Conservation (phyloP, 2,113 vertebrate species). For the Leptobrachium leishanense region DNA sequence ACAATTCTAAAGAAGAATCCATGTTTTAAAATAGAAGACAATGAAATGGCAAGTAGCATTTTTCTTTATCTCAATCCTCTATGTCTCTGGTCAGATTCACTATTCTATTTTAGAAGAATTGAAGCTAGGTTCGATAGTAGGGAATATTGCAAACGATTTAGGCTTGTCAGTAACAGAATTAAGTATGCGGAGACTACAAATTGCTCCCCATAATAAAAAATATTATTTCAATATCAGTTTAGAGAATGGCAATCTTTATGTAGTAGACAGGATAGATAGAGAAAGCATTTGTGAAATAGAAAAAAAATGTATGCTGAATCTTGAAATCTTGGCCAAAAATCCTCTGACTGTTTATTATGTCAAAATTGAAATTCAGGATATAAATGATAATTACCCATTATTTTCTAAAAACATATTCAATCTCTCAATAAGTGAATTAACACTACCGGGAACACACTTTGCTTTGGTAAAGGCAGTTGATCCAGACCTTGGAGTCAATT, state of each 20-base stretch:
- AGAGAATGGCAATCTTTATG: slow-evolving; percentile 61
- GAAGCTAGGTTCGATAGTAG: slow-evolving; percentile 57
- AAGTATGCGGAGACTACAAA: slow-evolving; percentile 50
- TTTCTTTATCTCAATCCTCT: slow-evolving; percentile 49
- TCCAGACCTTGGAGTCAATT: slow-evolving; percentile 66
- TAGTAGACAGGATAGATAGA: slow-evolving; percentile 66
- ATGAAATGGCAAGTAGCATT: slow-evolving; percentile 53
- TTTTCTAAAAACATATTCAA: slow-evolving; percentile 58
- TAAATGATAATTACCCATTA: slow-evolving; percentile 71
- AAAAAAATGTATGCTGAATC: slow-evolving; percentile 62
- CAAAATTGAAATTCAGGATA: slow-evolving; percentile 65
- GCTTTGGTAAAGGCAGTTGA: slow-evolving; percentile 58
- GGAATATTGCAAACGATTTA: slow-evolving; percentile 61
- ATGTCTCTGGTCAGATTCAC: slow-evolving; percentile 43
- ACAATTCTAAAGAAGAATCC: background rate
- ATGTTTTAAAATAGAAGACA: background rate
- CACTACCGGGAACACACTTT: slow-evolving; percentile 60
- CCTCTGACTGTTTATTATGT: slow-evolving; percentile 71
- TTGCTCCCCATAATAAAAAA: slow-evolving; percentile 49
- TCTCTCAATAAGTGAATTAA: slow-evolving; percentile 63
- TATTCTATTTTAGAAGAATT: slow-evolving; percentile 65
- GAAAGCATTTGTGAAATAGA: slow-evolving; percentile 52
- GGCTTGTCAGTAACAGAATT: slow-evolving; percentile 52
- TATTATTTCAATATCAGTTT: slow-evolving; percentile 51
- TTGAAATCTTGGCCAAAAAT: slow-evolving; percentile 72